These are phyloP conservation scores for Ormyrus thymus DNA, from an alignment of 2,888 invertebrate genomes.

Conservation along the genomic window DNA sequence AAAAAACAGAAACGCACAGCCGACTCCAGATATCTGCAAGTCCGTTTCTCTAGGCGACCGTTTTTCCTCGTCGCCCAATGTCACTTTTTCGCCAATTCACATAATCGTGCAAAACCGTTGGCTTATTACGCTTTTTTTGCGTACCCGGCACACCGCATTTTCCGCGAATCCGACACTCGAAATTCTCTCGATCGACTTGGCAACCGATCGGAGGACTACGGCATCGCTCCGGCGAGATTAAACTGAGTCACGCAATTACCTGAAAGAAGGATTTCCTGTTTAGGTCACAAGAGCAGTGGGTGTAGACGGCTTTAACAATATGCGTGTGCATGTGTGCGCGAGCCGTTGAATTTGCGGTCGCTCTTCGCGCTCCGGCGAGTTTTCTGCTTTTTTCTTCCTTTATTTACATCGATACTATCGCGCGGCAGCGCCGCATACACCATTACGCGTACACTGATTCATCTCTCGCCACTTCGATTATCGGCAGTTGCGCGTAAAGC, in stretches of 20 bases:
- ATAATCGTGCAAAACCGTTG: slow-evolving; percentile 16
- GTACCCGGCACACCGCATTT: not conserved
- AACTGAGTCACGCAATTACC: slow-evolving; percentile 72
- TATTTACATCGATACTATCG: slow-evolving; percentile 28
- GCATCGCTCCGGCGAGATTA: slow-evolving; percentile 59
- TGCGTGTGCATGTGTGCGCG: not conserved
- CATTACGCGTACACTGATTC: slow-evolving; percentile 2
- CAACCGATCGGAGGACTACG: not conserved
- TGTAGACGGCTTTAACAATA: not conserved
- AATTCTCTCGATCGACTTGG: slow-evolving; percentile 5
- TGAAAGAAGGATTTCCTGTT: slow-evolving; percentile 75
- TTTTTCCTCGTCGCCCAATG: slow-evolving; percentile 26
- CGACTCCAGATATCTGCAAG: not conserved
- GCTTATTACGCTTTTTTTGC: slow-evolving; percentile 15
- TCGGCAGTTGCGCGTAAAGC: not conserved
- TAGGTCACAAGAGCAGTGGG: slow-evolving; percentile 63
- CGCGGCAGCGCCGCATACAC: not conserved
- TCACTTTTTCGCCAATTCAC: slow-evolving; percentile 22
- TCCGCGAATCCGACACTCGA: slow-evolving; percentile 18
- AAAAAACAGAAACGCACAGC: slow-evolving; percentile 18
- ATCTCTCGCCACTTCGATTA: slow-evolving; percentile 2
- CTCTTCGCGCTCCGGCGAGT: slow-evolving; percentile 34
- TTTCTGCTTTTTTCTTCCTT: slow-evolving; percentile 27
- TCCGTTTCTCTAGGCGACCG: slow-evolving; percentile 12
- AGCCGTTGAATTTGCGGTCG: slow-evolving; percentile 27